Conservation (phyloP, 2,888 invertebrate genomes). For the Eulithis testata region DNA sequence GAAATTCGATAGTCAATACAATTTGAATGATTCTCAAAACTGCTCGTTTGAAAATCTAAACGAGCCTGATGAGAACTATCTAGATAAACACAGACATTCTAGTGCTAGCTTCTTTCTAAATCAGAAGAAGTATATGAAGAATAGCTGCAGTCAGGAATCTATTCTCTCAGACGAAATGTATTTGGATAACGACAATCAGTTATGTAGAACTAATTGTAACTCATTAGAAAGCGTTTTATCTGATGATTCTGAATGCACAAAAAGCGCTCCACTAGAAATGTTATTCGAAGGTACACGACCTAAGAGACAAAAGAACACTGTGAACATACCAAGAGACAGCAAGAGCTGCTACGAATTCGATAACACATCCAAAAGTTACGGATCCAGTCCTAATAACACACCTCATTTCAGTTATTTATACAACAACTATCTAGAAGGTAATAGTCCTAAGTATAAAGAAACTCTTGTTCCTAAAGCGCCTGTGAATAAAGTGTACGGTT, state of each 20-base stretch:
- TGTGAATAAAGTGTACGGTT: conserved; percentile 68
- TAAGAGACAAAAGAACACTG: conserved; percentile 64
- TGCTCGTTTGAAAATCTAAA: conserved; percentile 78
- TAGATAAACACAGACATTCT: conserved; percentile 86
- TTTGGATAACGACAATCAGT: conserved; percentile 81
- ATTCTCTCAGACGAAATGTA: conserved; percentile 89
- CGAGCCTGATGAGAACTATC: conserved; percentile 62
- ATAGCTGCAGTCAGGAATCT: conserved; percentile 90
- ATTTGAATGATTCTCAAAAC: conserved; percentile 78
- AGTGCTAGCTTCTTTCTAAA: conserved; percentile 93
- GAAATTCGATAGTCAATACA: conserved; percentile 75
- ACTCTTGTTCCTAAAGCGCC: conserved; percentile 56
- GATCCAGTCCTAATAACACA: conserved; percentile 86
- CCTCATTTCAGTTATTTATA: conserved; percentile 83
- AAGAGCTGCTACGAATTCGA: conserved; percentile 82
- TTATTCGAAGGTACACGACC: conserved; percentile 85
- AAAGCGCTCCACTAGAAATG: conserved; percentile 91
- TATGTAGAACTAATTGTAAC: conserved; percentile 88
- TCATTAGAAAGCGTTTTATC: conserved; percentile 92
- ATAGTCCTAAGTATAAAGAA: conserved; percentile 52
- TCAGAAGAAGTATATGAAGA: conserved; percentile 85
- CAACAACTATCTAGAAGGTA: conserved; percentile 67
- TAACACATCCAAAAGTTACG: conserved; percentile 85
- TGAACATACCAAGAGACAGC: conserved; percentile 70
- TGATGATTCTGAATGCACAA: conserved; percentile 91